Conservation (phyloP, 2,888 invertebrate genomes). For the Epistrophella euchroma region DNA sequence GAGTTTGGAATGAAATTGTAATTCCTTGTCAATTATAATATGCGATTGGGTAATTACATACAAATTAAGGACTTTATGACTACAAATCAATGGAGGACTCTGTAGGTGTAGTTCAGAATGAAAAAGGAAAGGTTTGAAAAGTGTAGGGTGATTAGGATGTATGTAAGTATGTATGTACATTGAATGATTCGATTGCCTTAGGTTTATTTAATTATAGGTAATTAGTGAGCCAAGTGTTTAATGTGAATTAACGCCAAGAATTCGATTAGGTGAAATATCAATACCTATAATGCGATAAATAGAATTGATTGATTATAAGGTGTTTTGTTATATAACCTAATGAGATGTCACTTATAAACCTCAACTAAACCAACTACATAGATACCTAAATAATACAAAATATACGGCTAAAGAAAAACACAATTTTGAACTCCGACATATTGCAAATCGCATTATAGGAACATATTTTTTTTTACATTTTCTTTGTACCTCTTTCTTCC, state of each 20-base stretch:
- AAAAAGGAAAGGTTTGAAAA: conserved; percentile 9
- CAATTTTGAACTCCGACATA: no score
- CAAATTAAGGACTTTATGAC: conserved; percentile 60
- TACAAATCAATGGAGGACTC: background rate
- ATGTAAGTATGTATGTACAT: background rate
- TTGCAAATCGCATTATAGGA: no score
- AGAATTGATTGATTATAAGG: conserved; percentile 13
- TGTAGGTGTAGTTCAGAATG: background rate
- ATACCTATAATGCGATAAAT: conserved; percentile 21
- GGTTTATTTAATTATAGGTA: conserved; percentile 62
- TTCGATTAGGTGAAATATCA: conserved; percentile 3
- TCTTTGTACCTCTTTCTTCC: no score
- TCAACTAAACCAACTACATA: no score
- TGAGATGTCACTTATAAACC: background rate
- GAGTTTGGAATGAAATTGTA: conserved; percentile 49
- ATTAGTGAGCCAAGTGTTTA: conserved; percentile 32
- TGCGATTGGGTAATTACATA: conserved; percentile 71
- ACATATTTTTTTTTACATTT: no score
- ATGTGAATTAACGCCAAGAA: conserved; percentile 11
- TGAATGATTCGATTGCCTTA: conserved; percentile 47
- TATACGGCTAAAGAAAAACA: no score
- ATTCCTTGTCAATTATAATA: conserved; percentile 67
- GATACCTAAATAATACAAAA: no score
- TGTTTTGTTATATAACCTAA: no score
- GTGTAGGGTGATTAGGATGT: conserved; percentile 15